Evolutionary conservation across 2,797 vertebrate genomes (phyloP).

Genomic region (Anguilla megastoma): DNA sequence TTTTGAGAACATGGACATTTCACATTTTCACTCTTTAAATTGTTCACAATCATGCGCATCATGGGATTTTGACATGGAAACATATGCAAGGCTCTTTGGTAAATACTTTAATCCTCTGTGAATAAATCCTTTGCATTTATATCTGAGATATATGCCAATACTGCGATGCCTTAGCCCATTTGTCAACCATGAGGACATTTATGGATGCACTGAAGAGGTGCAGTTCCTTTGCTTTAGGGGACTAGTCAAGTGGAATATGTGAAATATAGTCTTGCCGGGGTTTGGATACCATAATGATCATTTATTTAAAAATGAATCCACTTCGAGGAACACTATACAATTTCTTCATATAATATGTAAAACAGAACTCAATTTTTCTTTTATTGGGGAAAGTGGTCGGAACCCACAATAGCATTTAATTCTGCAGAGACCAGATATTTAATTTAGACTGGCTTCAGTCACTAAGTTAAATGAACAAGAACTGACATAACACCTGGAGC

Average conservation of each 20-base stretch:
- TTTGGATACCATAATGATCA: slow-evolving; percentile 80
- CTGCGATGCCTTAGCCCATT: background rate
- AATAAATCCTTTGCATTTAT: slow-evolving; percentile 22
- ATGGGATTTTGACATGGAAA: background rate
- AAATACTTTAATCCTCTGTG: slow-evolving; percentile 11
- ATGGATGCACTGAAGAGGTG: slow-evolving; percentile 34
- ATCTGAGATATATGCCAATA: slow-evolving; percentile 28
- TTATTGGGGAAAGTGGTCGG: slow-evolving; percentile 87
- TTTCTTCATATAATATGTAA: slow-evolving; percentile 84
- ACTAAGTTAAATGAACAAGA: slow-evolving; percentile 34
- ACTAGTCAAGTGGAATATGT: slow-evolving; percentile 73
- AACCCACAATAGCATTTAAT: slow-evolving; percentile 71
- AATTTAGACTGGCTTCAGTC: slow-evolving; percentile 32
- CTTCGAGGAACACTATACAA: slow-evolving; percentile 74
- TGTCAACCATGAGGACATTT: slow-evolving; percentile 29
- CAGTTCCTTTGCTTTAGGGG: slow-evolving; percentile 69
- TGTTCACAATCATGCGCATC: background rate
- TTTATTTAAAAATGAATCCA: slow-evolving; percentile 82
- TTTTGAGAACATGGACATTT: background rate
- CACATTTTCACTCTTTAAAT: background rate
- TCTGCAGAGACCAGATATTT: slow-evolving; percentile 65
- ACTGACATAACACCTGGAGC: slow-evolving; percentile 48
- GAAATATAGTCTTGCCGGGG: slow-evolving; percentile 73
- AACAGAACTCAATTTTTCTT: slow-evolving; percentile 63
- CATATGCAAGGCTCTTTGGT: background rate